Percentiles rank a stretch among this genome's conserved stretches.
Conservation (phyloP, 2,888 invertebrate genomes). For the Encarsia formosa region DNA sequence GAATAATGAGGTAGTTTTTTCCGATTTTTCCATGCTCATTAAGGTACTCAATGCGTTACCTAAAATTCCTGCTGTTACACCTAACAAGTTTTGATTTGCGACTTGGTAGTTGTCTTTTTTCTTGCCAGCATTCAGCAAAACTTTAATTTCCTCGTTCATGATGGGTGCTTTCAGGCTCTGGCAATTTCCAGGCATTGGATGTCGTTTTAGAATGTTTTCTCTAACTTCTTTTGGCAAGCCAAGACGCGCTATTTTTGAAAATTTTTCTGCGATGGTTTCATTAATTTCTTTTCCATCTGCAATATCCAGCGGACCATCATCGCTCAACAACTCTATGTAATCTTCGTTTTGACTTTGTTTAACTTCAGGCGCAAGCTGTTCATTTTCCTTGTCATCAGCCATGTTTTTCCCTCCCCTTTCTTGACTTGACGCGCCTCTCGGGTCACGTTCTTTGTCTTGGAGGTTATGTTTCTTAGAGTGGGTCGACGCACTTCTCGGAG, state of each 20-base stretch:
- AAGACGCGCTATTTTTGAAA: not conserved
- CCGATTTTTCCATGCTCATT: not conserved
- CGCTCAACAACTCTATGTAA: not conserved
- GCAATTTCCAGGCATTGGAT: not conserved
- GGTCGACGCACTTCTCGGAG: not conserved
- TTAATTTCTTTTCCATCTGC: not conserved
- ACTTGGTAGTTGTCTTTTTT: not conserved
- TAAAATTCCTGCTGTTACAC: not conserved
- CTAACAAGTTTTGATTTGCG: not conserved
- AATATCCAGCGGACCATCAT: not conserved
- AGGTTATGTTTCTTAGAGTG: not conserved
- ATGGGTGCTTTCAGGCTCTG: not conserved
- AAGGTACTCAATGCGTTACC: not conserved
- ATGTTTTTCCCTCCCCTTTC: not conserved
- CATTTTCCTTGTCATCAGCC: not conserved
- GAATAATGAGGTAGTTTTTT: too few relatives aligned
- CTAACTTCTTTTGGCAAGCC: not conserved
- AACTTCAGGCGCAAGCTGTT: not conserved
- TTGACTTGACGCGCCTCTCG: not conserved
- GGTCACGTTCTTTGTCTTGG: not conserved
- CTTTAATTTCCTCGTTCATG: not conserved
- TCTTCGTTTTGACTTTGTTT: not conserved
- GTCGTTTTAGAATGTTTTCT: not conserved
- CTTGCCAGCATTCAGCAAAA: not conserved
- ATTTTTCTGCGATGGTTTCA: not conserved